Base-by-base conservation (phyloP, 2,888 invertebrate species). In the Drosophila yooni region DNA sequence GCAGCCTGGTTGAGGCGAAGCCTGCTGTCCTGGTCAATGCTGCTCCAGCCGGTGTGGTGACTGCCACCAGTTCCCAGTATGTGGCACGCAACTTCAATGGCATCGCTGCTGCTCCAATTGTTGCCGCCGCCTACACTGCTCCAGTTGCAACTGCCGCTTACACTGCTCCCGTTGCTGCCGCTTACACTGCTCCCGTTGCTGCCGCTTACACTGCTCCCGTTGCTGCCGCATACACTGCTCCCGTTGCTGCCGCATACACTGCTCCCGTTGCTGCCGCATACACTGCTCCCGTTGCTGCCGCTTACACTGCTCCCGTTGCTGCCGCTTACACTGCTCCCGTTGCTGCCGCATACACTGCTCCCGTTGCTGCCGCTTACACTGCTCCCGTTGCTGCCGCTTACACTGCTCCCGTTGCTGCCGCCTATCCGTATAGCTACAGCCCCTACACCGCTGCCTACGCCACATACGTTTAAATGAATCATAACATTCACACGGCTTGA, bases 51-150 rank as follows among this genome's bases (percentile, higher is more conserved):
- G 91, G 74, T 13, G 83, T 81, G 33, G 94, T 95, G 5, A 95
- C 95, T 0, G 94, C 95, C 6, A 94, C 94, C 76, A 95, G 95
- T 88, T 95, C 95, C 27, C 95, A 95, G 88, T 94, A 94, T 48
- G 91, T 95, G 79, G 94, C 95, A 8, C 93, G 95, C 70, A 95
- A 94, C 81, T 94, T 94, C 92, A 95, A 95, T 81, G 94, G 94
- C 13, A 84, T 95, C 21, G 95, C 94, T 25, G 92, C 94, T 74
- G 91, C 93, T 51, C 91, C 88, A 31, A 69, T 89, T 60, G 81
- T 93, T 13, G 88, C 91, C n/a, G 90, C 91, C 25, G 92, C 65
- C 31, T 65, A 65, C 18, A 63, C 91, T 18, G 83, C 83, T 7
- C 83, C 60, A 11, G 51, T 78, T 64, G 79, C 79, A 4, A 81